Percentiles rank a stretch among this genome's conserved stretches.
These are phyloP conservation scores for Chloroclystis v-ata DNA, from an alignment of 2,888 invertebrate genomes.

Conservation along the genomic window DNA sequence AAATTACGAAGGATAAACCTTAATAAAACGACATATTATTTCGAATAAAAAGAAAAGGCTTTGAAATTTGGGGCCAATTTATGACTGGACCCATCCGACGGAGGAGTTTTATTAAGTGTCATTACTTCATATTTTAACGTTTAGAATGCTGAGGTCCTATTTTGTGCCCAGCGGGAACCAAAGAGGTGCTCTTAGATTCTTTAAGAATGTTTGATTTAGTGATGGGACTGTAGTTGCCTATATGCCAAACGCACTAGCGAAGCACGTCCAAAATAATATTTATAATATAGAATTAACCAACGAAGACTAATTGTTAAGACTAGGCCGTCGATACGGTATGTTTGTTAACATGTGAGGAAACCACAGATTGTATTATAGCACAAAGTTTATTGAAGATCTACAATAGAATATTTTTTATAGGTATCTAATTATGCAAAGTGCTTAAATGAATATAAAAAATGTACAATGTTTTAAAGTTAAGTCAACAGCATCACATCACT, in stretches of 20 bases:
- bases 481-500: no score
- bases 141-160: constrained; percentile 51
- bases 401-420: no score
- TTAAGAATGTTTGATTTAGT: constrained; percentile 15
- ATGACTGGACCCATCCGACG: constrained; percentile 40
- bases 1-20: constrained; percentile 29
- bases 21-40: constrained; percentile 44
- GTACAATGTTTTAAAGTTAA: no score
- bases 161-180: constrained; percentile 51
- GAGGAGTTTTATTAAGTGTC: constrained; percentile 66
- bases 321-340: no score
- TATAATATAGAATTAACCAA: no score
- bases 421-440: no score
- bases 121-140: constrained; percentile 63
- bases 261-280: no score
- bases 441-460: no score
- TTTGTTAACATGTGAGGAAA: no score
- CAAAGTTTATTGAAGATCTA: no score
- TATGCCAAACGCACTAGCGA: not conserved
- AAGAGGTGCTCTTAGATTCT: constrained; percentile 25
- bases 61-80: constrained; percentile 42
- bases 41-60: constrained; percentile 37
- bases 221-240: constrained; percentile 10
- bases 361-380: no score
- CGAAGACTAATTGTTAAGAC: no score